A percentile compares a stretch with the other conserved stretches of the same genome.
Evolutionary conservation across 2,888 invertebrate genomes (phyloP).

Genomic region (Saturnia japonica): DNA sequence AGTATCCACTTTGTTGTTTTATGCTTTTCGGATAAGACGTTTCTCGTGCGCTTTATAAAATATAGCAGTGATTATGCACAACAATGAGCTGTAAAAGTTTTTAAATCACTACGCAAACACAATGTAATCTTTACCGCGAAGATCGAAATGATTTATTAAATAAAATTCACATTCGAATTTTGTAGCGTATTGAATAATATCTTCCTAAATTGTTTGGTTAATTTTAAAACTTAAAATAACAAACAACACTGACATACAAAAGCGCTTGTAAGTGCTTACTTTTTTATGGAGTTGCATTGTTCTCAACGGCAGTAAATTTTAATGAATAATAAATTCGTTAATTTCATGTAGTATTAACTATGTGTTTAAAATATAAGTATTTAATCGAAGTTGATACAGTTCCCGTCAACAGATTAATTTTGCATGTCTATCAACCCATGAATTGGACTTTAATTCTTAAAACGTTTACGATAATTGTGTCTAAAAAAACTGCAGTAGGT

Average conservation of each 20-base stretch:
- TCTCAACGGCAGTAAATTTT: too few species aligned
- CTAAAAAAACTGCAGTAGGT: too few species aligned
- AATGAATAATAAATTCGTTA: too few species aligned
- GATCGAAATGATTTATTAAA: constrained; percentile 49
- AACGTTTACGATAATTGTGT: too few species aligned
- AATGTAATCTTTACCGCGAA: constrained; percentile 65
- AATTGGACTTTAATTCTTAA: too few species aligned
- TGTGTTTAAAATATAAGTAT: too few species aligned
- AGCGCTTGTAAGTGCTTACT: not conserved
- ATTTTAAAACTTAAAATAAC: constrained; percentile 40
- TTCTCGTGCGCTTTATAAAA: constrained; percentile 37
- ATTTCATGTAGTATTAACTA: too few species aligned
- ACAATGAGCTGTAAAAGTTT: constrained; percentile 58
- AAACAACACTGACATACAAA: not conserved
- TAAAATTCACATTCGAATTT: constrained; percentile 56
- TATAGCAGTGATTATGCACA: constrained; percentile 49
- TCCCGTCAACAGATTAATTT: too few species aligned
- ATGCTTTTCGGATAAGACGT: not conserved
- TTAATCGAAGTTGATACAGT: too few species aligned
- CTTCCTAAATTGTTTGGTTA: constrained; percentile 47
- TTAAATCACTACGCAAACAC: constrained; percentile 25
- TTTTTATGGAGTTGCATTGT: not conserved
- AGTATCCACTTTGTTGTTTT: not conserved
- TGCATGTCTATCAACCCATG: too few species aligned
- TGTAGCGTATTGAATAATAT: constrained; percentile 45